Conservation (phyloP, 2,888 invertebrate species). For the Chloroclysta siterata region DNA sequence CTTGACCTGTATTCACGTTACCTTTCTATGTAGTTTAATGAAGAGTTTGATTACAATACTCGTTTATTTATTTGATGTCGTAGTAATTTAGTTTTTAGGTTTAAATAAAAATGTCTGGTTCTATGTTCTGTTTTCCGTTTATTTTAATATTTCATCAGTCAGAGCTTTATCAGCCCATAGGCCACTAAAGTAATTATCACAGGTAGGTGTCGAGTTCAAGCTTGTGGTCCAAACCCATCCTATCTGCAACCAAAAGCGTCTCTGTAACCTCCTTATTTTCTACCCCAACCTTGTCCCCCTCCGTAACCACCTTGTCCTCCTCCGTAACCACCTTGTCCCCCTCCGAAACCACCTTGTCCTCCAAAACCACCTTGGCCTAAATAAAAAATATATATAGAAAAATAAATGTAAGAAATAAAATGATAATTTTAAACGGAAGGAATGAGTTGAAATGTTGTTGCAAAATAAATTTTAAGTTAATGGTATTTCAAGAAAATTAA, state of each 20-base stretch:
- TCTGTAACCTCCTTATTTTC: neutral
- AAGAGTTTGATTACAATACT: neutral
- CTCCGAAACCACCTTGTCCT: neutral
- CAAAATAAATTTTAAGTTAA: no score
- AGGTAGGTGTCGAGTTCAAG: neutral
- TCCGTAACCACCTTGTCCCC: neutral
- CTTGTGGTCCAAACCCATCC: conserved; percentile 5
- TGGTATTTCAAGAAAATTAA: no score
- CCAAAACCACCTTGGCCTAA: neutral
- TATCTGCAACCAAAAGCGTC: neutral
- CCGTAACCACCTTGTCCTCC: neutral
- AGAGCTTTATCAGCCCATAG: neutral
- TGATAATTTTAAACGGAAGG: no score
- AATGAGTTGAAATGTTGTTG: no score
- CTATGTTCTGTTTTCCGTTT: neutral
- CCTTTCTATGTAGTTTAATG: neutral
- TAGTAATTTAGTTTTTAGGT: neutral
- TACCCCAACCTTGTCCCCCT: neutral
- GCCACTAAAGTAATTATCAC: neutral
- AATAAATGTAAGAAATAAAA: no score
- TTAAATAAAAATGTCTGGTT: neutral
- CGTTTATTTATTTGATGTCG: neutral
- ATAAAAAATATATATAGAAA: no score
- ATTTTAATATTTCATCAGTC: neutral
- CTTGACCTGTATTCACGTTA: no score